Base-by-base conservation (phyloP, 2,797 vertebrate genomes). In the Brachyrhaphis roseni region DNA sequence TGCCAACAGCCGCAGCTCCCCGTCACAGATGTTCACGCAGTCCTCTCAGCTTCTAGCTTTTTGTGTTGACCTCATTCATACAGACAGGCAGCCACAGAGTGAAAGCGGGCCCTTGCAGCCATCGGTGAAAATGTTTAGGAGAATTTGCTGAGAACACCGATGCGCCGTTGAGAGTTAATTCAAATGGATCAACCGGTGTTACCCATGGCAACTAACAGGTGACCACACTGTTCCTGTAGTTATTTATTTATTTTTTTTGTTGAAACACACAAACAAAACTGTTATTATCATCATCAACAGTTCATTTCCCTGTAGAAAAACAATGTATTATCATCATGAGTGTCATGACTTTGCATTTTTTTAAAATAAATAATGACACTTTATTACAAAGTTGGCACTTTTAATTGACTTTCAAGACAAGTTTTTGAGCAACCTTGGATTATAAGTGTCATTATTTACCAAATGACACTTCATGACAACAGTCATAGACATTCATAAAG, bases 11-110 rank as follows among this genome's bases (percentile, higher is more conserved):
- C 45, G 78, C 88, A 82, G 83, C 91, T 86, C 86, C 87, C 88
- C 86, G 39, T 88, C 92, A 90, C 94, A 95, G 94, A 94, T 95
- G 93, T 94, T 92, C 87, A 75, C 86, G 88, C 84, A 87, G 90
- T 87, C 84, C 12, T 75, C 46, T 71, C 68, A 45, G 41, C 68
- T 28, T 45, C 68, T 3, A 79, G 75, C 78, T 75, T 80, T 89
- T 87, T 88, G 82, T 91, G 78, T 81, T 93, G 91, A 94, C 68
- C 68, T 71, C 68, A 71, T 71, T 71, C 41, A 45, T 2, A 45
- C 12, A 45, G 68, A 71, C 41, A 45, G 68, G 68, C 23, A 6
- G 26, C 20, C 68, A 16, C 68, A 45, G 43, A 71, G 41, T 41
- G n/a, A 28, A 71, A 28, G 41, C 11, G 12, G 23, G 41, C 26